Percentiles rank a stretch among this genome's conserved stretches.
phyloP scores from a whole-genome alignment of 2,888 invertebrate species.

The Boloria selene region DNA sequence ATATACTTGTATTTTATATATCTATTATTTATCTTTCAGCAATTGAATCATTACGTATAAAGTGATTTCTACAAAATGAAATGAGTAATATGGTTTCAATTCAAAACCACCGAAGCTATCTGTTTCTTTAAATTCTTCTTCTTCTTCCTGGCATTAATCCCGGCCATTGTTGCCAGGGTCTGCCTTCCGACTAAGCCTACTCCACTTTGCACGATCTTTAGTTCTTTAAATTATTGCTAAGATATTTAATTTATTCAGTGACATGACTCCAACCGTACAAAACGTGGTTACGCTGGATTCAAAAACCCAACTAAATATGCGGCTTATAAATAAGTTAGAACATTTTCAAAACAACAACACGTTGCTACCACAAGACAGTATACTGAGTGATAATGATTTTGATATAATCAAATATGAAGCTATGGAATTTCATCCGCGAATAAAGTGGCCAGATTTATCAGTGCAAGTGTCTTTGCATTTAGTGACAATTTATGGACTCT shows the following conservation, averaged over 20 bases:
- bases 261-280: slow-evolving; percentile 65
- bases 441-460: slow-evolving; percentile 88
- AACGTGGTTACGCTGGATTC: slow-evolving; percentile 54
- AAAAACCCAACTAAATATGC: slow-evolving; percentile 54
- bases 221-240: not conserved
- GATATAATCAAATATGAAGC: slow-evolving; percentile 68
- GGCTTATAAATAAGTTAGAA: slow-evolving; percentile 49
- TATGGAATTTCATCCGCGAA: slow-evolving; percentile 82
- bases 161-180: too few species aligned
- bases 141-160: too few species aligned
- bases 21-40: not conserved
- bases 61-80: slow-evolving; percentile 3
- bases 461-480: slow-evolving; percentile 87
- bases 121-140: not conserved
- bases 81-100: slow-evolving; percentile 8
- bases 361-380: slow-evolving; percentile 43
- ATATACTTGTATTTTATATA: not conserved
- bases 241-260: slow-evolving; percentile 36
- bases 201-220: too few species aligned
- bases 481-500: slow-evolving; percentile 87
- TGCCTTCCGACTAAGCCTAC: too few species aligned
- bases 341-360: slow-evolving; percentile 59
- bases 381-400: slow-evolving; percentile 59
- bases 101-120: not conserved
- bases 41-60: too few species aligned